Conservation (phyloP, 1,140 invertebrate genomes). For the Drosophila melanica region DNA sequence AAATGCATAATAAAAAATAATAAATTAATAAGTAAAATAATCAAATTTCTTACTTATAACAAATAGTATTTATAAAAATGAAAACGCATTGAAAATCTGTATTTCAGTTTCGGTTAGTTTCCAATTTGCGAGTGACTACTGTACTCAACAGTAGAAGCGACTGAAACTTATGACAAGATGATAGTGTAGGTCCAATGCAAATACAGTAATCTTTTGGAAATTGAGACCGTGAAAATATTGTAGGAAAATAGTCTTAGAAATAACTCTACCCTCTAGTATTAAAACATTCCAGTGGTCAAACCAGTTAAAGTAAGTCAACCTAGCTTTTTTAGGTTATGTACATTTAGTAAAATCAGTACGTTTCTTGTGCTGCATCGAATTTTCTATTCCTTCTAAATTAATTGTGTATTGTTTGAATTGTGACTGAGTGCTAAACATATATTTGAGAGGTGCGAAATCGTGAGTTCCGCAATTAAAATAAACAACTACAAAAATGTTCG, state of each 20-base stretch:
- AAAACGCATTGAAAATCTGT: too few relatives aligned
- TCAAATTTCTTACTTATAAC: too few relatives aligned
- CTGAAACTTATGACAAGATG: too few relatives aligned
- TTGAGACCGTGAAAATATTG: too few relatives aligned
- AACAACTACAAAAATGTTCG: neutral
- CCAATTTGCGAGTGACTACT: neutral
- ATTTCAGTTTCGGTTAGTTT: neutral
- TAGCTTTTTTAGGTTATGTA: constrained; percentile 25
- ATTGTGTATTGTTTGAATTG: neutral
- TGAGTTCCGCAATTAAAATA: constrained; percentile 4
- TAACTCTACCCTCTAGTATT: too few relatives aligned
- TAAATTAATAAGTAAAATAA: too few relatives aligned
- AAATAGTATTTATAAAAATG: too few relatives aligned
- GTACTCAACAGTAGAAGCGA: neutral
- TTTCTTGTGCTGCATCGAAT: neutral
- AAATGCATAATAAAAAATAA: too few relatives aligned
- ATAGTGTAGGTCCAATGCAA: too few relatives aligned
- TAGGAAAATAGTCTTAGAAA: too few relatives aligned
- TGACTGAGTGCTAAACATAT: neutral
- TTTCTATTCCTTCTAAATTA: neutral
- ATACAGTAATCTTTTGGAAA: too few relatives aligned
- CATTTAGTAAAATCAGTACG: constrained; percentile 3
- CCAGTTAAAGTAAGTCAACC: constrained; percentile 5
- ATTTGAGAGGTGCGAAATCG: constrained; percentile 18
- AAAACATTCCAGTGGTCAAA: neutral